phyloP scores from a whole-genome alignment of 2,888 invertebrate genomes.

The Candidula unifasciata region DNA sequence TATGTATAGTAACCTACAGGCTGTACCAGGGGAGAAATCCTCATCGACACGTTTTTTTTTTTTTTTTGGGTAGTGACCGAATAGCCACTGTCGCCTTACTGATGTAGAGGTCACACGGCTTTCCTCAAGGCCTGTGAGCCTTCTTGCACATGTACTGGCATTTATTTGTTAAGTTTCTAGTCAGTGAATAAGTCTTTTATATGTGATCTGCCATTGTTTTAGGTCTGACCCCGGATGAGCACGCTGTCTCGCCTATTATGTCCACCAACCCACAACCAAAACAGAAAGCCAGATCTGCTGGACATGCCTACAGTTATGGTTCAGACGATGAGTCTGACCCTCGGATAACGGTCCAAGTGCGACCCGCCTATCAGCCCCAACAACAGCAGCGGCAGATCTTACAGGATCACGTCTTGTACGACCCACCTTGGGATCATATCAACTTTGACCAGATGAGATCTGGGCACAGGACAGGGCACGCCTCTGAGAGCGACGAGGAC shows the following conservation, averaged over 20 bases:
- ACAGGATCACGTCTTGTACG: conserved; percentile 54
- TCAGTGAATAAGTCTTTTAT: background rate
- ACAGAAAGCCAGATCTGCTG: conserved; percentile 59
- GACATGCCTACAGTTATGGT: conserved; percentile 51
- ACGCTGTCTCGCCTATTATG: conserved; percentile 60
- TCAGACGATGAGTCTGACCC: conserved; percentile 53
- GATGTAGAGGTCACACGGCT: too few relatives aligned
- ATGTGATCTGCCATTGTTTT: background rate
- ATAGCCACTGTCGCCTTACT: too few relatives aligned
- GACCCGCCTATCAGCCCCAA: conserved; percentile 44
- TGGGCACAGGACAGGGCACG: conserved; percentile 40
- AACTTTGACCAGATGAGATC: conserved; percentile 53
- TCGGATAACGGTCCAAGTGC: conserved; percentile 44
- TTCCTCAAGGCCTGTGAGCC: too few relatives aligned
- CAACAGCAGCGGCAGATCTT: conserved; percentile 24
- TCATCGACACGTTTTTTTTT: too few relatives aligned
- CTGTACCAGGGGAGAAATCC: too few relatives aligned
- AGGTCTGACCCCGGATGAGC: conserved; percentile 66
- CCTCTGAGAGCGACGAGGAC: conserved; percentile 58
- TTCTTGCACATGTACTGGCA: too few relatives aligned
- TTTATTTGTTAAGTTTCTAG: too few relatives aligned
- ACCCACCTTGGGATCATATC: conserved; percentile 56
- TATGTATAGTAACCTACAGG: too few relatives aligned
- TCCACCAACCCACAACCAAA: conserved; percentile 54
- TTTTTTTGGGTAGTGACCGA: too few relatives aligned